Evolutionary conservation across 2,113 vertebrate genomes (phyloP), one percentile per base, ranked within the genome.

Genomic region (Camelus dromedarius): DNA sequence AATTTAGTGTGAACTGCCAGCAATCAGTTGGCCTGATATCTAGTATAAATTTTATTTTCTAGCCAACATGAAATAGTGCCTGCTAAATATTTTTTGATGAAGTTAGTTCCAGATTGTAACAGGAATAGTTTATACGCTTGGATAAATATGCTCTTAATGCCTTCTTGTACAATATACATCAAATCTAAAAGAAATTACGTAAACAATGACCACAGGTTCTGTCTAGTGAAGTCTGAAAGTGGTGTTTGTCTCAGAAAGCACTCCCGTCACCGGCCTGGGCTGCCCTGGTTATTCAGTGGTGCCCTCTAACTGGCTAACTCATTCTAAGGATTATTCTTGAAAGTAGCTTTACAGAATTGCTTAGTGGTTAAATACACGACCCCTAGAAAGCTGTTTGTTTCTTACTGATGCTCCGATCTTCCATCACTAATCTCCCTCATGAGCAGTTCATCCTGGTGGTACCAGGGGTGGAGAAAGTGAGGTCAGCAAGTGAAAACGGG

Each of bases 21-120:
- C 79, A 35, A 24, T 60, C 58, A 87, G 69, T 69, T 86, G 62
- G 16, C 30, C 50, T 86, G 2, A 6, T 79, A 58, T 35, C 3
- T 87, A 69, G 2, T 22, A 85, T 42, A 73, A 32, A 32, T 66
- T 52, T 32, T 50, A 48, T 24, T 38, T 81, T 84, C 64, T 54
- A 15, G 9, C 28, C 76, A 85, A 66, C 28, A 76, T 46, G n/a
- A 42, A 66, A 54, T 54, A 84, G 46, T 84, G 50, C 8, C 38
- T 93, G 38, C 24, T 60, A 67, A 79, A 90, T 42, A 79, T 56
- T 79, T 93, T 54, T 69, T 38, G 38, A 87, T 60, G 73, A 87
- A 60, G 10, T 24, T 13, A 58, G 62, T 58, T 66, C 73, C 58
- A 48, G 83, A 79, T 69, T 93, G 8, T 58, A 69, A 93, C 14